These are phyloP conservation scores for Frieseomelitta varia DNA, from an alignment of 1,140 invertebrate species.

Conservation along the genomic window DNA sequence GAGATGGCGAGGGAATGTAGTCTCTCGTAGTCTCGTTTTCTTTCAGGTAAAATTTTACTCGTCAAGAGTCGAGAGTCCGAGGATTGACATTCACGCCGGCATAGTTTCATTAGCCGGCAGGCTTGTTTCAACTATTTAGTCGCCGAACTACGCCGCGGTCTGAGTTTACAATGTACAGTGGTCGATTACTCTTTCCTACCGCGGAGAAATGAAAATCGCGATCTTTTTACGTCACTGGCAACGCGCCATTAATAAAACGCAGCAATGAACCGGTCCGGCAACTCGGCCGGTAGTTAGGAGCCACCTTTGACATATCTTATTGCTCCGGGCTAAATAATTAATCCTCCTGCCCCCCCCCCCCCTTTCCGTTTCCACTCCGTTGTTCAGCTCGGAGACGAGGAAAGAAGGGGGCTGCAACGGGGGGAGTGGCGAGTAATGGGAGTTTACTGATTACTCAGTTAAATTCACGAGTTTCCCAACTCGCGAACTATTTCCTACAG, in stretches of 20 bases:
- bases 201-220: conserved; percentile 33
- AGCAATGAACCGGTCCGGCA: conserved; percentile 14
- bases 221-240: conserved; percentile 48
- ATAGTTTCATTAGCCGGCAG: conserved; percentile 19
- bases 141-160: background rate
- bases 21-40: background rate
- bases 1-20: background rate
- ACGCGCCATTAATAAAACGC: conserved; percentile 45
- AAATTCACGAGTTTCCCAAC: conserved; percentile 54
- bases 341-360: background rate
- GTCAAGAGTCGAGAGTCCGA: too few species aligned
- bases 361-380: too few species aligned
- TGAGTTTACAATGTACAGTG: conserved; percentile 23
- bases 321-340: conserved; percentile 55
- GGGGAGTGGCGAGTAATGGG: conserved; percentile 34
- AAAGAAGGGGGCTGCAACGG: too few species aligned
- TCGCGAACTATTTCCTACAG: conserved; percentile 32
- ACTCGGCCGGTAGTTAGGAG: conserved; percentile 19
- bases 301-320: conserved; percentile 55
- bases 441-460: conserved; percentile 60
- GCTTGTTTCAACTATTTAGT: background rate
- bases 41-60: conserved; percentile 20
- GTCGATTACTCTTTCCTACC: conserved; percentile 32
- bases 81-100: background rate
- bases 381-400: background rate